Evolutionary conservation across 2,113 vertebrate species (phyloP), one percentile per base, ranked within the genome.

Genomic region (Anthoscopus minutus): DNA sequence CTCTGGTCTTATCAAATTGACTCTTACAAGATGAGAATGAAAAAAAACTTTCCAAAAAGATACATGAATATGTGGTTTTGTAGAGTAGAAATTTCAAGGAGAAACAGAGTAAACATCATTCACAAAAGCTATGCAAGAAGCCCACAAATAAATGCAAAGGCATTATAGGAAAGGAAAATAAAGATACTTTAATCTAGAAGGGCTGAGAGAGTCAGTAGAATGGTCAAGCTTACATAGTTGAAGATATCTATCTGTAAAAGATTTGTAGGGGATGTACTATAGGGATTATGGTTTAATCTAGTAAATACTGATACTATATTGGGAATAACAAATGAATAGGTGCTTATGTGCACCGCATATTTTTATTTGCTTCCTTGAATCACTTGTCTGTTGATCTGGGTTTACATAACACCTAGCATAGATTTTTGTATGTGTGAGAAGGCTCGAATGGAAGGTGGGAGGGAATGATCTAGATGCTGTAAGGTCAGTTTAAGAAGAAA

Each of bases 231-330:
- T 65, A 83, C 8, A 14, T 22, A 67, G 50, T 78, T 85, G 45
- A 93, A 95, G 76, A 86, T 81, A 88, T 71, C 64, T 89, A 44
- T 60, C 35, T 25, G 27, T 78, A 86, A 89, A 94, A 92, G 87
- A 94, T 90, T 94, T 86, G 79, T 67, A 90, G 10, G 11, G 92
- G 78, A 94, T 89, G 78, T 94, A 88, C 91, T 61, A 38, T 28
- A 67, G 53, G 79, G 92, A 96, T 96, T 93, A 94, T n/a, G 33
- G 28, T 86, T 96, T 92, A 94, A 97, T 92, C 94, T 81, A 58
- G 25, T 87, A 70, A 94, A 87, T 57, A 86, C 76, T 69, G 76
- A 81, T 84, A 81, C 86, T 94, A 69, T 90, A 74, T 57, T 74
- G 28, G 79, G 85, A 89, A 94, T 89, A 94, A 80, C 47, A 93